Base-by-base conservation (phyloP, 2,797 vertebrate genomes). In the Mus minutoides region DNA sequence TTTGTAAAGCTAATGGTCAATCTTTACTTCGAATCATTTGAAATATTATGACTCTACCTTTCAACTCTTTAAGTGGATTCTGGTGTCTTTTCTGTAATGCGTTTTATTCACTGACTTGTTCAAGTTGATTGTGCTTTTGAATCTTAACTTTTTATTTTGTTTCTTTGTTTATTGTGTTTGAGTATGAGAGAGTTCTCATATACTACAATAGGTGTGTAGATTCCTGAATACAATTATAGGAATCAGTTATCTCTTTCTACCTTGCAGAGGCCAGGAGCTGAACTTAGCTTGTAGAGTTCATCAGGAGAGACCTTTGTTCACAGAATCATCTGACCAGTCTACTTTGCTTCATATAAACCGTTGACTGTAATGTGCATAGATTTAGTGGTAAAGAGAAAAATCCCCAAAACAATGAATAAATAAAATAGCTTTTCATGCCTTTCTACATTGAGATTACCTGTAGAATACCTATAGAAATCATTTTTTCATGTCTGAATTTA, bases 381-480 rank as follows among this genome's bases (percentile, higher is more conserved):
- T 86, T 78, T 80, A 58, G 19, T 79, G 26, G 58, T 40, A 60
- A 64, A 93, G 71, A 76, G 6, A 43, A 77, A 73, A 69, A 1
- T 2, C 16, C 9, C 17, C 58, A 24, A 49, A 64, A 67, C 19
- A 69, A 69, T 52, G 21, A 86, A n/a, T 21, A 13, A 56, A 56
- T 56, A 62, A 62, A 62, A 78, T 24, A 11, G 11, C 3, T 76
- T 49, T 77, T 46, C 46, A 13, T 82, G 58, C 22, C 29, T 43
- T 91, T 86, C 19, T 76, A 60, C 40, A 93, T 86, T 73, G 76
- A 91, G 92, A 87, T 90, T 31, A n/a, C 46, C 84, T 95, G 94
- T 60, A 92, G 40, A 82, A 88, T 24, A 69, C 62, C 43, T 69
- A 49, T 24, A n/a, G 10, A n/a, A 26, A n/a, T 49, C 31, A n/a